A percentile compares a stretch with the other conserved stretches of the same genome.
phyloP scores from a whole-genome alignment of 2,113 vertebrate genomes.

The Notarius quadriscutis region DNA sequence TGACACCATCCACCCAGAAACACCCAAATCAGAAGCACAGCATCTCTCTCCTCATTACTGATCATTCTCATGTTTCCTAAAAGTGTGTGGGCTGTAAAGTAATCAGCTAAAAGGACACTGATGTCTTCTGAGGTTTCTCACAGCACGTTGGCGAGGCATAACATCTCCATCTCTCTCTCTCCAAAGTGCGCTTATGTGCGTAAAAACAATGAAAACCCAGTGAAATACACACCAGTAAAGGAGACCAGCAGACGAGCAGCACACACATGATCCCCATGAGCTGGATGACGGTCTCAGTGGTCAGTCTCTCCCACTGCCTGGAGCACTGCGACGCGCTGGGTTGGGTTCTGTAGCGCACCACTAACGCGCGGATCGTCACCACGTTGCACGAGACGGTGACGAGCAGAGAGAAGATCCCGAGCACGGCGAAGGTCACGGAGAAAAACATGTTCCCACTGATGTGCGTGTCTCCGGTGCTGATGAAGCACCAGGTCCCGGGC shows the following conservation, averaged over 20 bases:
- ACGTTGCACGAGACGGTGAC: constrained; percentile 88
- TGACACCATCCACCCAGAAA: too few relatives aligned
- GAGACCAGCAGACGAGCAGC: constrained; percentile 89
- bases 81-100: too few relatives aligned
- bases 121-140: not conserved
- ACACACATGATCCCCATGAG: constrained; percentile 95
- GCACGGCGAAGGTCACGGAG: constrained; percentile 80
- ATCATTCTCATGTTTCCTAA: not conserved
- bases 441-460: constrained; percentile 77
- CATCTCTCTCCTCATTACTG: not conserved
- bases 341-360: constrained; percentile 82
- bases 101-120: not conserved
- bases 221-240: constrained; percentile 83
- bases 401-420: constrained; percentile 83
- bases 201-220: not conserved
- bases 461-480: constrained; percentile 72
- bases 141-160: not conserved
- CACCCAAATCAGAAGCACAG: too few relatives aligned
- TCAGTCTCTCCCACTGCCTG: constrained; percentile 87
- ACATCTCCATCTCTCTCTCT: not conserved
- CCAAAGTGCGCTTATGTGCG: not conserved
- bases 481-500: constrained; percentile 98
- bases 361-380: constrained; percentile 84
- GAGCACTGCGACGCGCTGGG: constrained; percentile 69
- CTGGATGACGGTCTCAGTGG: constrained; percentile 90